A percentile compares a stretch with the other conserved stretches of the same genome.
These are phyloP conservation scores for Scolopax rusticola DNA, from an alignment of 2,797 vertebrate species.

Conservation along the genomic window DNA sequence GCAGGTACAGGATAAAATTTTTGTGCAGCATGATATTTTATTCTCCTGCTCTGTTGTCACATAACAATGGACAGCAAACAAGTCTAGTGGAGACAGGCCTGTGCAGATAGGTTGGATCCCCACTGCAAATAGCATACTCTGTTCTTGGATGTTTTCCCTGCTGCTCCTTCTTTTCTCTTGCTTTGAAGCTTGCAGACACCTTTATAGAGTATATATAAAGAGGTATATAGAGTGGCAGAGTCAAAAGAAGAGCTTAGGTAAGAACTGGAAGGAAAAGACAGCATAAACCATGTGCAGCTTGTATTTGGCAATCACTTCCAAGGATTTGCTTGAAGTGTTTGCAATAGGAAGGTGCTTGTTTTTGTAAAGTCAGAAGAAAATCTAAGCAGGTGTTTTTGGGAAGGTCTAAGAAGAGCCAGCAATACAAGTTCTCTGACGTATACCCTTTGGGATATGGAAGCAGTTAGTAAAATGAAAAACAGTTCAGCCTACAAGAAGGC, in stretches of 20 bases:
- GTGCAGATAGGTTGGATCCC: background rate
- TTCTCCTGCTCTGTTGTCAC: background rate
- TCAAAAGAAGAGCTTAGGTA: background rate
- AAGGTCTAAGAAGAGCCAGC: background rate
- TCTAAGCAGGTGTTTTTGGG: background rate
- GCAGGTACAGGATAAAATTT: background rate
- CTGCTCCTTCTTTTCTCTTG: background rate
- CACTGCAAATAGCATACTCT: background rate
- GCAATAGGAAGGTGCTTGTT: background rate
- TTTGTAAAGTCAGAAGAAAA: background rate
- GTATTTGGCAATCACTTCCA: background rate
- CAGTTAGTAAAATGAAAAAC: background rate
- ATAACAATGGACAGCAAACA: background rate
- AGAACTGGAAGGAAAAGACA: background rate
- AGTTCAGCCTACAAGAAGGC: background rate
- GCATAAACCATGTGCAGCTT: background rate
- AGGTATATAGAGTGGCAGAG: background rate
- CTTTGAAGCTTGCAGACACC: background rate
- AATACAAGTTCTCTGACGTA: background rate
- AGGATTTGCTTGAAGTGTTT: background rate
- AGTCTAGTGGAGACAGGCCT: background rate
- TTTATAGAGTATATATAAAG: background rate
- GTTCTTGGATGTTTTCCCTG: background rate
- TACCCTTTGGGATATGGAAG: background rate
- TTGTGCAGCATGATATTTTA: background rate